phyloP scores from a whole-genome alignment of 2,113 vertebrate genomes.

The Nesospiza acunhae region DNA sequence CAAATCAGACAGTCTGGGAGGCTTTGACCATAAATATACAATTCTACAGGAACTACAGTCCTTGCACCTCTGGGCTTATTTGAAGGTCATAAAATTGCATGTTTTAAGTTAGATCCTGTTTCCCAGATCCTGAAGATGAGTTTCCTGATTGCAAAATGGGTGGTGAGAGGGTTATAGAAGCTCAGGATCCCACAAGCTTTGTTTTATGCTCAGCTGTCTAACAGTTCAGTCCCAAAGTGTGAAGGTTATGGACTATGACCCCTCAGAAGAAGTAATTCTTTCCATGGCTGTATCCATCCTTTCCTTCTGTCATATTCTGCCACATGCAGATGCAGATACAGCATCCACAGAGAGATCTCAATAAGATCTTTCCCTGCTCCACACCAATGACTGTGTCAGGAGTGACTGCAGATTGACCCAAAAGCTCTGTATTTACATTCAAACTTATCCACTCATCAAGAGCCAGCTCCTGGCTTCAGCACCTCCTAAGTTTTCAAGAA shows the following conservation, averaged over 20 bases:
- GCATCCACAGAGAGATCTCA: neutral
- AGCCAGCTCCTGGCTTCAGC: neutral
- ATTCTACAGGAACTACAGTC: neutral
- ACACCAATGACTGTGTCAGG: neutral
- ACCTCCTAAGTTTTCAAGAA: neutral
- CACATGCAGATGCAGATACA: neutral
- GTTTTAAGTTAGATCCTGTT: neutral
- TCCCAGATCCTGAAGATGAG: neutral
- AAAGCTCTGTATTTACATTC: neutral
- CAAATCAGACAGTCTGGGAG: neutral
- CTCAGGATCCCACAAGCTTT: neutral
- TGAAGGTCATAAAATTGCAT: neutral
- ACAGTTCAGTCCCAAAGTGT: neutral
- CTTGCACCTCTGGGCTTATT: neutral
- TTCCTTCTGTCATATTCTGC: neutral
- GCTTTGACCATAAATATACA: neutral
- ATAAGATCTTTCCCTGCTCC: neutral
- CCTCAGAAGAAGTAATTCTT: neutral
- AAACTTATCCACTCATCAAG: neutral
- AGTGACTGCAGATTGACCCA: neutral
- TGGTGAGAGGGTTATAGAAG: neutral
- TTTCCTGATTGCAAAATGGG: neutral
- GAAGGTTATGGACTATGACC: neutral
- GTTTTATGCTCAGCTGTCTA: neutral
- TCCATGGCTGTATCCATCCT: neutral